These are phyloP conservation scores for Protula sp. DNA, from an alignment of 2,888 invertebrate species.

Conservation along the genomic window DNA sequence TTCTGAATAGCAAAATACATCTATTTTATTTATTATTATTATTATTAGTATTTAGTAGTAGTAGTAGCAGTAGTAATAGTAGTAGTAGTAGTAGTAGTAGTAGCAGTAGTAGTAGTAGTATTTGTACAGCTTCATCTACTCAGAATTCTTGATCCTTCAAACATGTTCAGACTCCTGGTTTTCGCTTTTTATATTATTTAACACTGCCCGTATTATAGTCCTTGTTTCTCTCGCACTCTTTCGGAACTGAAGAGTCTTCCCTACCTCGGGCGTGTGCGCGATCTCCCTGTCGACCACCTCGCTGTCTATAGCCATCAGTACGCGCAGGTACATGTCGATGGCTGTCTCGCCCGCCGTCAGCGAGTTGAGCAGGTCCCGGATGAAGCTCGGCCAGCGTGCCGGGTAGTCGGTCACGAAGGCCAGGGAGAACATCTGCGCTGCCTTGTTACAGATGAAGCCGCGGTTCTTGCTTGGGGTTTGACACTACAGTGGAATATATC, in stretches of 20 bases:
- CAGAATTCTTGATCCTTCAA: too few species aligned
- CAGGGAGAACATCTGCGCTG: conserved; percentile 58
- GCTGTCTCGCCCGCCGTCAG: conserved; percentile 44
- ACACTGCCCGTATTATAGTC: too few species aligned
- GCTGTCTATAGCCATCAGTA: conserved; percentile 58
- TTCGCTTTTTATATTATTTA: too few species aligned
- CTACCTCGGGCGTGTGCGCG: conserved; percentile 26
- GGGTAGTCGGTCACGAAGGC: conserved; percentile 59
- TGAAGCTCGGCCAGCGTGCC: conserved; percentile 57
- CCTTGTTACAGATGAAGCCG: conserved; percentile 58
- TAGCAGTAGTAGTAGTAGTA: too few species aligned
- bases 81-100: too few species aligned
- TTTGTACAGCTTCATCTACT: too few species aligned
- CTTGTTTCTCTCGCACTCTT: too few species aligned
- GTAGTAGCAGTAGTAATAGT: too few species aligned
- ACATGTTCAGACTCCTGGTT: too few species aligned
- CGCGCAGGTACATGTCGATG: conserved; percentile 57
- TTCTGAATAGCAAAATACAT: too few species aligned
- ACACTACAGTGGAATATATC: conserved; percentile 27
- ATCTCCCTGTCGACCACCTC: conserved; percentile 59
- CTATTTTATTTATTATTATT: too few species aligned
- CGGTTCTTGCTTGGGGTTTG: conserved; percentile 36
- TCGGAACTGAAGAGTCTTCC: background rate
- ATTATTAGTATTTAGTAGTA: too few species aligned
- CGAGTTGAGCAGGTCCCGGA: conserved; percentile 55